Base-by-base conservation (phyloP, 2,113 vertebrate species). In the Myotis yumanensis region DNA sequence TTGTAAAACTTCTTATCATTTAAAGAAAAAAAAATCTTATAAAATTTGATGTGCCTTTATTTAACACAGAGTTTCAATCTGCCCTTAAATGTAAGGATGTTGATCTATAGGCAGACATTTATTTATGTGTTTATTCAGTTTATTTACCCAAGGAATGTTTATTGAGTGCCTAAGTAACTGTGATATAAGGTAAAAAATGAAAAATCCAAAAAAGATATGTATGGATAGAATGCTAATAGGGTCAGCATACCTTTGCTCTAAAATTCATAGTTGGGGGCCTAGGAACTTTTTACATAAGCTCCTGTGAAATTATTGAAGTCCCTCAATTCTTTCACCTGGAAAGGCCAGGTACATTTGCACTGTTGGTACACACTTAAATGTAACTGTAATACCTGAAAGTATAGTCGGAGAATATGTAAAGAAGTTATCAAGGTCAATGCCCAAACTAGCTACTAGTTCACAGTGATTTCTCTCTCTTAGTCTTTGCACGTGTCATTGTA, bases 21-120 rank as follows among this genome's bases (percentile, higher is more conserved):
- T 86, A 54, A 86, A 90, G 12, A 37, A 59, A 81, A 59, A 81
- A 90, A 48, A 87, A 40, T 59, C 35, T 90, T 89, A 71, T 57
- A 46, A 77, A 68, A 77, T 62, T 37, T 35, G 4, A 40, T 81
- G 15, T 54, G 30, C 6, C 48, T 25, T 57, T 52, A 66, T 80
- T 89, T 93, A 82, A 71, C 37, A 73, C 0, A 54, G 30, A 52
- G 8, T 81, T 93, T 35, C 10, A 84, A 81, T 71, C 40, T 94
- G 6, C 17, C 25, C 25, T 91, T 85, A 35, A 80, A 54, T 40
- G 3, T 54, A 83, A 30, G 15, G 16, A 81, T 66, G 30, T 3
- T 84, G 3, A 66, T n/a, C 72, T 80, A 88, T 4, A 28, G 62
- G 17, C 32, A 95, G 32, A 91, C 30, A 5, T 76, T 59, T 35